Base-by-base conservation (phyloP, 2,888 invertebrate genomes). In the Conus canariensis region DNA sequence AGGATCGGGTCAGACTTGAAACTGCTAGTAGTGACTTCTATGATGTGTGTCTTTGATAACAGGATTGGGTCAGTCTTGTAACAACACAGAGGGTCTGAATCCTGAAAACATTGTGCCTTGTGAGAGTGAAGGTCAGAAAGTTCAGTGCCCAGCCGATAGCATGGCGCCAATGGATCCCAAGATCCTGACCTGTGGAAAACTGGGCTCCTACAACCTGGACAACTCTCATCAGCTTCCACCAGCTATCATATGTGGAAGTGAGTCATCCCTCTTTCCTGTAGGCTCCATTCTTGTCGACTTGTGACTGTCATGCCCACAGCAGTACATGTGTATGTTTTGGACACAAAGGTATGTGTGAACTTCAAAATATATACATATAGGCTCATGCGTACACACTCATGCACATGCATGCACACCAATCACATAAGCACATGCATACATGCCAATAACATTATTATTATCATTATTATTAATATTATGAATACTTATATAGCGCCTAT, bases 161-260 rank as follows among this genome's bases (percentile, higher is more conserved):
- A 14, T 58, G 59, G 70, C 85, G 3, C 89, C 85, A 4, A 56
- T 87, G 74, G 59, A 87, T 9, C 91, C 92, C 25, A 90, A 90
- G 8, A 80, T 89, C 22, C 45, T 91, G 22, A 87, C 87, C 12
- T 92, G 92, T 85, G 90, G 91, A 22, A 67, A 77, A 59, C 90
- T 92, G 25, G 86, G 90, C 19, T 91, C 91, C 5, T 92, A 91
- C 88, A 92, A 92, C 80, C 80, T 91, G 88, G 88, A 90, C 1
- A 85, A 90, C 59, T 83, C 86, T 88, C 88, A 88, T 70, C 85
- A 70, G 19, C 60, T 60, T 19, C 91, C 91, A 9, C 14, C 88
- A n/a, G 88, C 83, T 45, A 74, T 90, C 74, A 82, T 90, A 30
- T 92, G 92, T 91, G 91, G 91, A 85, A 87, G 92, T 92, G 80